A percentile compares a stretch with the other conserved stretches of the same genome.
Evolutionary conservation across 2,888 invertebrate genomes (phyloP).

Genomic region (Watsonalla binaria): DNA sequence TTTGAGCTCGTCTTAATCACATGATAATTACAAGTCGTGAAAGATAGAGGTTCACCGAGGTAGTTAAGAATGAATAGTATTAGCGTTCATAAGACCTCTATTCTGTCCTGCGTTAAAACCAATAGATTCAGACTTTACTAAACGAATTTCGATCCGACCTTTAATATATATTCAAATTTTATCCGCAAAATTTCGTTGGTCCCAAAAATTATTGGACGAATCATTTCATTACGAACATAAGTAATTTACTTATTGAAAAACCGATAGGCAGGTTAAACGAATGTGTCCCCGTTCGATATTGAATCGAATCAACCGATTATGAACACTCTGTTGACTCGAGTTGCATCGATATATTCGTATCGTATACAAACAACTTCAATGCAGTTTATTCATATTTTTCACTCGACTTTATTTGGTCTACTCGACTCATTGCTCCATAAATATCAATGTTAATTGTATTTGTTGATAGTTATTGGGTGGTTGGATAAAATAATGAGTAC

Average conservation of each 20-base stretch:
- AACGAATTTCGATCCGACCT: not conserved
- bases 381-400: not conserved
- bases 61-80: no score
- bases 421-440: not conserved
- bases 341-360: conserved; percentile 1
- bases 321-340: conserved; percentile 3
- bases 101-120: no score
- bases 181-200: not conserved
- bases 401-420: not conserved
- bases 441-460: not conserved
- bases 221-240: not conserved
- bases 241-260: not conserved
- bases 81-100: no score
- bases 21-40: no score
- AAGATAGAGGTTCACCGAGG: no score
- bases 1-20: no score
- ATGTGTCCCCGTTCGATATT: conserved; percentile 2
- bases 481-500: no score
- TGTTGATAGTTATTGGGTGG: no score
- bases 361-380: not conserved
- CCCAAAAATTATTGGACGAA: not conserved
- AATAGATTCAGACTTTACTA: no score
- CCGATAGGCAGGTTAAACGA: not conserved
- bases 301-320: conserved; percentile 5
- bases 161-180: not conserved